Percentiles rank a stretch among this genome's conserved stretches.
These are phyloP conservation scores for Acanthiza pusilla DNA, from an alignment of 2,797 vertebrate species.

Conservation along the genomic window DNA sequence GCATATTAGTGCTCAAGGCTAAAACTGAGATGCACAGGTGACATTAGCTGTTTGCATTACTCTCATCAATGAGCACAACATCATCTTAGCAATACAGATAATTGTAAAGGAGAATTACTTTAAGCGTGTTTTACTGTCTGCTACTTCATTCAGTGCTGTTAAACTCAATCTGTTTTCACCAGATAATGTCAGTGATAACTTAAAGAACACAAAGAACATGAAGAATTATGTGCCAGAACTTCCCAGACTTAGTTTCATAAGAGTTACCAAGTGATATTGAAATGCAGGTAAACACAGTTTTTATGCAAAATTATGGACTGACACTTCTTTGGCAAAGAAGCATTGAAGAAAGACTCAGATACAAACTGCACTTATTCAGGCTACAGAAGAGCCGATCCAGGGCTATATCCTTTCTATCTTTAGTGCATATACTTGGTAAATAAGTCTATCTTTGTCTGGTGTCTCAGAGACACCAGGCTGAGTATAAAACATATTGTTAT, in stretches of 20 bases:
- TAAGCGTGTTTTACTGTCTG: neutral
- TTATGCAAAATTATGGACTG: neutral
- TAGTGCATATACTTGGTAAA: neutral
- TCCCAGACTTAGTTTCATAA: neutral
- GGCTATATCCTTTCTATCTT: neutral
- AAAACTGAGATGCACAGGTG: fast-evolving
- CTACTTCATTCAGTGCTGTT: neutral
- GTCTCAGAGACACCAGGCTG: neutral
- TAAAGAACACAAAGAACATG: neutral
- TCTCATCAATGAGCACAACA: neutral
- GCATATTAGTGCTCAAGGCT: neutral
- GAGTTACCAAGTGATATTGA: neutral
- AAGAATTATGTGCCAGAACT: neutral
- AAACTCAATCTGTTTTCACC: neutral
- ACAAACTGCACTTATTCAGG: neutral
- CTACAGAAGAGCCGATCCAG: neutral
- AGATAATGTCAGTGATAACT: neutral
- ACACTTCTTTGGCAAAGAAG: neutral
- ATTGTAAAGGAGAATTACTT: neutral
- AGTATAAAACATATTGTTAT: neutral
- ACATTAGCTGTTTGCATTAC: neutral
- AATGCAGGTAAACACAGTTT: neutral
- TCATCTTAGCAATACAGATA: neutral
- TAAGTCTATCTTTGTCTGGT: neutral
- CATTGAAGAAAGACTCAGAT: neutral